These are phyloP conservation scores for Holothuria scabra DNA, from an alignment of 53 echinoderm and acorn worm species.

Conservation along the genomic window DNA sequence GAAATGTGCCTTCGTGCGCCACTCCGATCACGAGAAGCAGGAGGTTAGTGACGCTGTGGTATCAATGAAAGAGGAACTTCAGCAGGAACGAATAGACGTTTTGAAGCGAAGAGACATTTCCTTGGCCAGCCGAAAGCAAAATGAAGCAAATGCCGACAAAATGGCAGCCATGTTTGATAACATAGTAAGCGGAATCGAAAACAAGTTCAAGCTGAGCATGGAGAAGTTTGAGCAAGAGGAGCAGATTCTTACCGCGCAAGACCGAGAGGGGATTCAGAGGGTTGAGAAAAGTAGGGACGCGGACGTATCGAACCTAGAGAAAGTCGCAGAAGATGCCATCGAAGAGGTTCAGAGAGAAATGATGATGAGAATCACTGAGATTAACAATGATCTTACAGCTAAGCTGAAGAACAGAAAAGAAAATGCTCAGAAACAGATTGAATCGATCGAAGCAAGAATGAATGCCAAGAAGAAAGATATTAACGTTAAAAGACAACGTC, in stretches of 20 bases:
- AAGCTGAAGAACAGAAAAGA: conserved; percentile 17
- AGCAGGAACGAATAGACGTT: not conserved
- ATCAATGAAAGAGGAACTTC: conserved; percentile 7
- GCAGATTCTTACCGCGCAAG: conserved; percentile 2
- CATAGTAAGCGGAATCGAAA: conserved; percentile 19
- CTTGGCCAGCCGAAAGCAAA: conserved; percentile 26
- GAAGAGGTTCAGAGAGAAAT: conserved; percentile 28
- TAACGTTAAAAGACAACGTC: not conserved
- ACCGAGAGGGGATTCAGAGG: conserved; percentile 14
- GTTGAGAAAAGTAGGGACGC: conserved; percentile 13
- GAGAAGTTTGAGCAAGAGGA: conserved; percentile 42
- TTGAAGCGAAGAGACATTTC: not conserved
- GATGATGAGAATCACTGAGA: conserved; percentile 21
- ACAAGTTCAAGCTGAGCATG: conserved; percentile 7
- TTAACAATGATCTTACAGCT: not conserved
- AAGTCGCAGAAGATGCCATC: conserved; percentile 7
- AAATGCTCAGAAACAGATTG: conserved; percentile 25
- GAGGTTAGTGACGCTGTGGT: conserved; percentile 3
- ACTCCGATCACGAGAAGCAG: conserved; percentile 28
- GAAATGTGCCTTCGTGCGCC: conserved; percentile 32
- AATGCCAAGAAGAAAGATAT: conserved; percentile 38
- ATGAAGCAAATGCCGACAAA: conserved; percentile 2
- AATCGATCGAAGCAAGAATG: conserved; percentile 21
- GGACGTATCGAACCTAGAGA: not conserved
- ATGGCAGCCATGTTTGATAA: conserved; percentile 20